phyloP scores from a whole-genome alignment of 2,888 invertebrate genomes.

The Buathra laborator region DNA sequence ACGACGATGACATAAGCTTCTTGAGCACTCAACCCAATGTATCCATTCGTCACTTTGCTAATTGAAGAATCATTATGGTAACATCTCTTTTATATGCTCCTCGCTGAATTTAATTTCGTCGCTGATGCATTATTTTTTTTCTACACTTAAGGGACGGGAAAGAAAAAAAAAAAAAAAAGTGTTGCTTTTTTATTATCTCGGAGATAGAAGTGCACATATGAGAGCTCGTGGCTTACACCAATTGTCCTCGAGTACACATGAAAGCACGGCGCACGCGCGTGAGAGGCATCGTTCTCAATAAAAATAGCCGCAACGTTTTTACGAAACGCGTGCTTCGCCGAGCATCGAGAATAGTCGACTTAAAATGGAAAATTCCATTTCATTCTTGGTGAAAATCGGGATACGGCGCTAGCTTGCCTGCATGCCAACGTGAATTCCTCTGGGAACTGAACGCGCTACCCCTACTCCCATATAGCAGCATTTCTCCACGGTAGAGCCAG shows the following conservation, averaged over 20 bases:
- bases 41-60: background rate
- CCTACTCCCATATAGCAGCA: conserved; percentile 43
- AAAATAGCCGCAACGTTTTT: conserved; percentile 30
- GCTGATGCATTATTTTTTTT: background rate
- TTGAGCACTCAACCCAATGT: background rate
- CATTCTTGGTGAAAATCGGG: conserved; percentile 64
- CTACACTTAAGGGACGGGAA: background rate
- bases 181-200: background rate
- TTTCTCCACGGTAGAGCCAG: conserved; percentile 55
- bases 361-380: conserved; percentile 67
- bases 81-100: background rate
- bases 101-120: background rate
- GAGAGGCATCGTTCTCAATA: conserved; percentile 27
- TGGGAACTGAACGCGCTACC: conserved; percentile 52
- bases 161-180: background rate
- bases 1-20: background rate
- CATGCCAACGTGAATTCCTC: conserved; percentile 67
- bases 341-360: conserved; percentile 43
- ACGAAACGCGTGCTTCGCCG: conserved; percentile 31
- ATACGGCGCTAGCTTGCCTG: conserved; percentile 18
- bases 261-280: background rate
- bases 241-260: background rate
- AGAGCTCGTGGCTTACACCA: background rate
- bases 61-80: background rate
- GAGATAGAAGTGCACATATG: background rate